Evolutionary conservation across 2,113 vertebrate species (phyloP).

Genomic region (Anguilla rostrata): DNA sequence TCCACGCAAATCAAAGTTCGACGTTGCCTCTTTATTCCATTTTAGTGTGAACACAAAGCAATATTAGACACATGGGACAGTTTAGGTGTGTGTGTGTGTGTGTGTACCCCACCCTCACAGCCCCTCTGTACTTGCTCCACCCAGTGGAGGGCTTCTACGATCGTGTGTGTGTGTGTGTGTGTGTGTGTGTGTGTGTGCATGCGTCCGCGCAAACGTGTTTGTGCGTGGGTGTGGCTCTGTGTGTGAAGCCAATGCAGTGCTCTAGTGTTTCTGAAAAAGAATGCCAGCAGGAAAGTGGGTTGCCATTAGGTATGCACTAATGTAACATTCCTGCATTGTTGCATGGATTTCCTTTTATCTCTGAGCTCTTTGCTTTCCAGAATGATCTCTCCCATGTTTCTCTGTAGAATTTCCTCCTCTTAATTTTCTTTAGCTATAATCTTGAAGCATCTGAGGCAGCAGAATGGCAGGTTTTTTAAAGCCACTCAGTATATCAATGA

Average conservation of each 20-base stretch:
- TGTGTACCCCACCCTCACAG: too few species aligned
- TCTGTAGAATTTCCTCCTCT: background rate
- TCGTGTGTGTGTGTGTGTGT: too few species aligned
- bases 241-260: background rate
- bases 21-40: background rate
- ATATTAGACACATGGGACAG: background rate
- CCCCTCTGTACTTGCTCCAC: too few species aligned
- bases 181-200: background rate
- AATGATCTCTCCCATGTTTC: constrained; percentile 1
- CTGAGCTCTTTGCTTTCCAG: background rate
- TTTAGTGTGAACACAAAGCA: background rate
- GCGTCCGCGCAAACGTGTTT: too few species aligned
- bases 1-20: constrained; percentile 7
- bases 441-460: constrained; percentile 25
- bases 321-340: background rate
- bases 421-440: constrained; percentile 26
- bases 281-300: background rate
- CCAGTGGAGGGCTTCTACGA: too few species aligned
- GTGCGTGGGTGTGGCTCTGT: background rate
- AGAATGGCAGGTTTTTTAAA: constrained; percentile 39
- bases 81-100: too few species aligned
- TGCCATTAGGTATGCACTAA: background rate
- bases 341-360: background rate
- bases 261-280: background rate
- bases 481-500: constrained; percentile 38